Base-by-base conservation (phyloP, 2,113 vertebrate species). In the Hymenochirus boettgeri region DNA sequence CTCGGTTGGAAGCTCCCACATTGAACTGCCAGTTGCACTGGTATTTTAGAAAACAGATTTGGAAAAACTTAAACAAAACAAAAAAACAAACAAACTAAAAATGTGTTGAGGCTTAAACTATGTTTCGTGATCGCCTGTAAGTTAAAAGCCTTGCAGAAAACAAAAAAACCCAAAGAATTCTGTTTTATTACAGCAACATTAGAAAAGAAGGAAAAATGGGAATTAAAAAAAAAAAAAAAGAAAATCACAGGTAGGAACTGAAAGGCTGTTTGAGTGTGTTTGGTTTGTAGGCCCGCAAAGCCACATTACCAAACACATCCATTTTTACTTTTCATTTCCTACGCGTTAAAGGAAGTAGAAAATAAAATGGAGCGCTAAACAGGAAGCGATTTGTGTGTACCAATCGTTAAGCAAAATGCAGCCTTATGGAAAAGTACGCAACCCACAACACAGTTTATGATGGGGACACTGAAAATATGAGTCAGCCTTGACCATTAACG, bases 1-100 rank as follows among this genome's bases (percentile, higher is more conserved):
- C 3, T 71, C 72, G 61, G 67, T 58, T 69, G 77, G 78, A 78
- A 76, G 59, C 77, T 69, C 71, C 78, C 62, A 76, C 70, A 79
- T 72, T 85, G 89, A 95, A 93, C 92, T 89, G 90, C 94, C 92
- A 94, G 95, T 94, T 95, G n/a, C n/a, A n/a, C 92, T 89, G 95
- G 83, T 91, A 92, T 96, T 96, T 95, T 93, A 90, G 86, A 87
- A 89, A 89, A 88, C 84, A 90, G 93, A 94, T 96, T 92, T 93
- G 93, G 72, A 79, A 83, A 78, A 79, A 78, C 79, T 83, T 72
- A 72, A 80, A 74, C n/a, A 9, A 7, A 33, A 11, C 11, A 4
- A 2, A 9, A 33, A 31, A 31, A 33, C n/a, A n/a, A n/a, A n/a
- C n/a, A n/a, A n/a, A n/a, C n/a, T n/a, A n/a, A n/a, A n/a, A n/a